Percentiles rank a stretch among this genome's conserved stretches.
Conservation (phyloP, 2,888 invertebrate genomes). For the Sarcophaga rosellei region DNA sequence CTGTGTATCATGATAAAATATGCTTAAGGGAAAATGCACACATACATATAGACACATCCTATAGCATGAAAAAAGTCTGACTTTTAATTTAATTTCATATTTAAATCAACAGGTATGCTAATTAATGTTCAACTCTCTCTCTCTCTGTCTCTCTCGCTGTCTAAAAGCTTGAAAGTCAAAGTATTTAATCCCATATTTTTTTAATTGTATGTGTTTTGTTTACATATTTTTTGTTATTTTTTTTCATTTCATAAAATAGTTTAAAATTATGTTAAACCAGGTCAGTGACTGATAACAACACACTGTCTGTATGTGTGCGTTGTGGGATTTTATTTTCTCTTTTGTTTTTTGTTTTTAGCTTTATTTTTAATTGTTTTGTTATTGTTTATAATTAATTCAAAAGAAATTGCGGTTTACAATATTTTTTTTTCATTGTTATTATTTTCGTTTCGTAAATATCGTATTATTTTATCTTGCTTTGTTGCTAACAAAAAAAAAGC, state of each 20-base stretch:
- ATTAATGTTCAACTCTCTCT: background rate
- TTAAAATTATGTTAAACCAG: conserved; percentile 21
- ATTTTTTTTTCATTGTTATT: background rate
- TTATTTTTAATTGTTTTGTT: background rate
- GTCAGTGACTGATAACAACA: conserved; percentile 27
- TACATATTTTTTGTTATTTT: too few species aligned
- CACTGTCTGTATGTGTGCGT: background rate
- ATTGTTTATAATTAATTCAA: background rate
- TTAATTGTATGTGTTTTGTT: background rate
- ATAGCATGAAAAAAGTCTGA: background rate
- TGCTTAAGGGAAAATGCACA: background rate
- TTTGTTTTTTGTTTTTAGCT: conserved; percentile 20
- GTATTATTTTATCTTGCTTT: background rate
- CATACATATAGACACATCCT: background rate
- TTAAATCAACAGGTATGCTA: background rate
- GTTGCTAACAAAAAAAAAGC: background rate
- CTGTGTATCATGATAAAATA: background rate
- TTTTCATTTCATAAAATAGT: background rate
- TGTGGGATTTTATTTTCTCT: background rate
- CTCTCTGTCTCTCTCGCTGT: too few species aligned
- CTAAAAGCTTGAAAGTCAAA: too few species aligned
- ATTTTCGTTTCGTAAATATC: too few species aligned
- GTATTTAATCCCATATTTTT: too few species aligned
- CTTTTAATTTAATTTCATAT: conserved; percentile 1
- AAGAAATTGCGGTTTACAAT: background rate